These are phyloP conservation scores for Tragelaphus imberbis DNA, from an alignment of 2,113 vertebrate genomes.

Conservation along the genomic window DNA sequence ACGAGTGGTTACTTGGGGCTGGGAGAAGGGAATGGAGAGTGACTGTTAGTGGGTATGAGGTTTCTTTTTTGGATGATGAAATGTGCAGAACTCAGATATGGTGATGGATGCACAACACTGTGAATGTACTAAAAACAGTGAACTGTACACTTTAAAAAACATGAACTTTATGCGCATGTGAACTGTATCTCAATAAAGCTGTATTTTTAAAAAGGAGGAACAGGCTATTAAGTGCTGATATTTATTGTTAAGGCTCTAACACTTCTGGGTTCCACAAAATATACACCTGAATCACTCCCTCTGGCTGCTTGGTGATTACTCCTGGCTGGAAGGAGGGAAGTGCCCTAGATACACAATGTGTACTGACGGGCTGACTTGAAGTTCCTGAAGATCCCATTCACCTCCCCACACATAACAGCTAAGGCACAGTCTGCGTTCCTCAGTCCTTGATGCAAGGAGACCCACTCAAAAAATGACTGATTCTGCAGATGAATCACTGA, in stretches of 20 bases:
- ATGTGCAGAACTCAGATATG: neutral
- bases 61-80: neutral
- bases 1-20: neutral
- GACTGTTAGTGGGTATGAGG: neutral
- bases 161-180: neutral
- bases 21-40: neutral
- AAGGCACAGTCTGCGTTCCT: neutral
- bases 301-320: neutral
- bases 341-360: neutral
- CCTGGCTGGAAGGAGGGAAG: neutral
- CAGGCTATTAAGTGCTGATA: neutral
- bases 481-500: conserved; percentile 6
- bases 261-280: neutral
- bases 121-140: neutral
- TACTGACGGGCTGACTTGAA: neutral
- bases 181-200: conserved; percentile 46
- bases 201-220: neutral
- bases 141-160: neutral
- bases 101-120: neutral
- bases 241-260: conserved; percentile 29
- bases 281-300: neutral
- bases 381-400: neutral
- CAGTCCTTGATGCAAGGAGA: conserved; percentile 31
- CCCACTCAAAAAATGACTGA: neutral
- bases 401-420: neutral